Percentiles rank a stretch among this genome's conserved stretches.
Evolutionary conservation across 1,140 invertebrate genomes (phyloP).

Genomic region (Holotrichia oblita): DNA sequence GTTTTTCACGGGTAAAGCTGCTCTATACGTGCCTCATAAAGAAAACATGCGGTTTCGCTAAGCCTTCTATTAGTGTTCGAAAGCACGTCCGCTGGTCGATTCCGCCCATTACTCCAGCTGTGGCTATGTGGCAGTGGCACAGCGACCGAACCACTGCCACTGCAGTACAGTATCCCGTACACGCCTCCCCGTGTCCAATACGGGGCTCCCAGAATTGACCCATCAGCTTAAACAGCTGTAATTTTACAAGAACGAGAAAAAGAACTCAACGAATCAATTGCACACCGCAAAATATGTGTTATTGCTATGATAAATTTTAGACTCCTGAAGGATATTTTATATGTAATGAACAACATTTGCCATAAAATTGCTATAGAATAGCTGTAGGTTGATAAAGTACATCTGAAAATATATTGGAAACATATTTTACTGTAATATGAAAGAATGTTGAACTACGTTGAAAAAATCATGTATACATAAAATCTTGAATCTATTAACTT

Average conservation of each 20-base stretch:
- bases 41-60: constrained; percentile 58
- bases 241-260: constrained; percentile 19
- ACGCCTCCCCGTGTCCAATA: neutral
- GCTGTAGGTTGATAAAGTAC: no score
- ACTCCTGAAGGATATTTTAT: no score
- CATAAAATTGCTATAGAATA: neutral
- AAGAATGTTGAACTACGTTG: neutral
- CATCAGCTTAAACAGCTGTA: constrained; percentile 8
- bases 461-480: no score
- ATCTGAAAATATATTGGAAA: no score
- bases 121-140: neutral
- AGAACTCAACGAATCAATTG: constrained; percentile 3
- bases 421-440: neutral
- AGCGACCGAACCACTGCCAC: neutral
- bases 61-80: constrained; percentile 58
- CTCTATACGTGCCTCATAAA: constrained; percentile 57
- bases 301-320: neutral
- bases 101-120: constrained; percentile 21
- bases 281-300: neutral
- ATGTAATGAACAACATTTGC: no score
- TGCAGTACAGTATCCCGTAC: neutral
- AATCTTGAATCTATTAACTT: no score
- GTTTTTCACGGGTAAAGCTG: constrained; percentile 32
- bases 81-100: constrained; percentile 51
- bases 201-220: constrained; percentile 19